These are phyloP conservation scores for Laterallus jamaicensis DNA, from an alignment of 2,113 vertebrate species.

Conservation along the genomic window DNA sequence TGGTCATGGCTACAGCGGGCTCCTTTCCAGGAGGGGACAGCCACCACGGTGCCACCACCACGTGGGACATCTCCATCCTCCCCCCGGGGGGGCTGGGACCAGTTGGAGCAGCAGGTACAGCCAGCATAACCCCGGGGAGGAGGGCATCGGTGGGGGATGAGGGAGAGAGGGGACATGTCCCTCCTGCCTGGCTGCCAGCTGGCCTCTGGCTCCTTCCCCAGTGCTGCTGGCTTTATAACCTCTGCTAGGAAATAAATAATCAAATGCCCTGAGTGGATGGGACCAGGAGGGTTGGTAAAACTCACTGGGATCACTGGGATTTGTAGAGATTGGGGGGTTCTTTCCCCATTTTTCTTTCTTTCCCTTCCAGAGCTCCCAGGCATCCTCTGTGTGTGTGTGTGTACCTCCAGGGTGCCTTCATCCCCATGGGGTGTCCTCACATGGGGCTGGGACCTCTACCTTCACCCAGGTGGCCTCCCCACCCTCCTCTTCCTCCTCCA, in stretches of 20 bases:
- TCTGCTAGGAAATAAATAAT: neutral
- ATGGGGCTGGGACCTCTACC: neutral
- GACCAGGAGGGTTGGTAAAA: accelerated
- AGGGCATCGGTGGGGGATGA: neutral
- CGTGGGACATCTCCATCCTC: neutral
- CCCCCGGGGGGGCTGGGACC: neutral
- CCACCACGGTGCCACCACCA: neutral
- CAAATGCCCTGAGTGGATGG: neutral
- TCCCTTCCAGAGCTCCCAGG: accelerated
- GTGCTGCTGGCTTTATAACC: neutral
- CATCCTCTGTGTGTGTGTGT: neutral
- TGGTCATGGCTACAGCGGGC: neutral
- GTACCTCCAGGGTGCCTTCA: neutral
- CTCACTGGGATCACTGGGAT: neutral
- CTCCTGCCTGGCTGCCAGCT: neutral
- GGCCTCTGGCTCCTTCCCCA: neutral
- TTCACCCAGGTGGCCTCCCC: neutral
- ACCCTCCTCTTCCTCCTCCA: neutral
- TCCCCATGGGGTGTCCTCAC: neutral
- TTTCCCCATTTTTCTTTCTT: accelerated
- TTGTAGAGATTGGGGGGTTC: neutral
- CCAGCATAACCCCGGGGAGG: neutral
- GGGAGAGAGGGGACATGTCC: neutral
- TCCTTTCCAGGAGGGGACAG: neutral
- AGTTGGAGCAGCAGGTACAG: neutral